These are phyloP conservation scores for Serripes groenlandicus DNA, from an alignment of 2,888 invertebrate genomes.

Conservation along the genomic window DNA sequence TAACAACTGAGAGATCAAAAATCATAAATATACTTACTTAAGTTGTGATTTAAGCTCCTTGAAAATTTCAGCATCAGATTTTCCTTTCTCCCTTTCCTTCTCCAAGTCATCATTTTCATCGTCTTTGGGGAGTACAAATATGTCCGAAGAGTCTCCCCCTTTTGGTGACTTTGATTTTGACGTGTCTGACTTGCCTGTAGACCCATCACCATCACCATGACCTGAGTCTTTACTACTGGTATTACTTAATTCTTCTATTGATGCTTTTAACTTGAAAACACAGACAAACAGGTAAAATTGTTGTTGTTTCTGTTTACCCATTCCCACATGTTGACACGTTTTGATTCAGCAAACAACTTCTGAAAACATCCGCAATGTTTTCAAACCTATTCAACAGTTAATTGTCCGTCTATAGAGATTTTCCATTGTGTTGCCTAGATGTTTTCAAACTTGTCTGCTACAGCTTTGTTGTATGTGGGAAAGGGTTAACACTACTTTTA, in stretches of 20 bases:
- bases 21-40: conserved; percentile 92
- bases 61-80: conserved; percentile 91
- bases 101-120: conserved; percentile 81
- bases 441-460: too few species aligned
- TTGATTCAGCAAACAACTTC: too few species aligned
- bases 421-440: too few species aligned
- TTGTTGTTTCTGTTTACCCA: too few species aligned
- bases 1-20: too few species aligned
- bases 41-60: conserved; percentile 96
- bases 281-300: too few species aligned
- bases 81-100: conserved; percentile 80
- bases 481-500: too few species aligned
- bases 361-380: too few species aligned
- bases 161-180: conserved; percentile 63
- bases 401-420: too few species aligned
- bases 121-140: conserved; percentile 68
- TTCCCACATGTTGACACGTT: too few species aligned
- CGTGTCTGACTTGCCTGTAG: conserved; percentile 41
- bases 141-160: conserved; percentile 64
- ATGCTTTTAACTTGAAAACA: conserved; percentile 64
- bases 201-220: conserved; percentile 39
- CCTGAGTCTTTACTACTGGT: conserved; percentile 46
- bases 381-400: too few species aligned
- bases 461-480: too few species aligned
- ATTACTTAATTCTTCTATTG: conserved; percentile 51